Evolutionary conservation across 2,888 invertebrate genomes (phyloP), one percentile per base, ranked within the genome.

Genomic region (Mallateleia sp.): DNA sequence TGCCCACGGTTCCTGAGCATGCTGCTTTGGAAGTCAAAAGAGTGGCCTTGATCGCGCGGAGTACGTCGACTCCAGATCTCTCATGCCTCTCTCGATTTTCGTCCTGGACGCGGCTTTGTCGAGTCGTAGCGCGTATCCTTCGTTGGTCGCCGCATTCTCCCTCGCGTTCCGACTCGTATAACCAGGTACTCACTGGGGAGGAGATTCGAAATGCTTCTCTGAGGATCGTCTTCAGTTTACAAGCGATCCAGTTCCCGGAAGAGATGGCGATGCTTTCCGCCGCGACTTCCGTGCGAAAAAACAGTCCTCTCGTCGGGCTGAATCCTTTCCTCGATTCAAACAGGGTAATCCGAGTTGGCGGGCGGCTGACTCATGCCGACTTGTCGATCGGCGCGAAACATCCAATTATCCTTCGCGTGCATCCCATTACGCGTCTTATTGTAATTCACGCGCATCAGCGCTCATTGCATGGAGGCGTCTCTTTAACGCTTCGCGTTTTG

Each of bases 261-360:
- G 47, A 20, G 1, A 20, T 20, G 7, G 47, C 11, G 18, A 4
- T 4, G 5, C 28, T 52, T 9, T 22, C 18, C 18, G 22, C 15
- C 6, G 18, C 11, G 38, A 14, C 15, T 7, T 11, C 20, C 3
- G 11, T 52, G 7, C 24, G 5, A 54, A 14, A 2, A 2, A 20
- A 24, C 18, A 62, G 62, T 34, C 24, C 34, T 6, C 20, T 58
- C 6, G 20, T 4, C 3, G 8, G 45, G 5, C 66, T 86, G n/a
- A 18, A 47, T 34, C 89, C 88, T 52, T 83, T 80, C 45, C 5
- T 90, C 5, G 89, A 88, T 52, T 18, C 64, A 3, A 54, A 60
- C 6, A 83, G 78, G 3, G 18, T 88, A 2, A 9, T 50, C 82
- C 34, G 89, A 58, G 88, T 90, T 0, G 90, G 89, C 11, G 89